Evolutionary conservation across 2,113 vertebrate species (phyloP).

Genomic region (Platysternon megacephalum): DNA sequence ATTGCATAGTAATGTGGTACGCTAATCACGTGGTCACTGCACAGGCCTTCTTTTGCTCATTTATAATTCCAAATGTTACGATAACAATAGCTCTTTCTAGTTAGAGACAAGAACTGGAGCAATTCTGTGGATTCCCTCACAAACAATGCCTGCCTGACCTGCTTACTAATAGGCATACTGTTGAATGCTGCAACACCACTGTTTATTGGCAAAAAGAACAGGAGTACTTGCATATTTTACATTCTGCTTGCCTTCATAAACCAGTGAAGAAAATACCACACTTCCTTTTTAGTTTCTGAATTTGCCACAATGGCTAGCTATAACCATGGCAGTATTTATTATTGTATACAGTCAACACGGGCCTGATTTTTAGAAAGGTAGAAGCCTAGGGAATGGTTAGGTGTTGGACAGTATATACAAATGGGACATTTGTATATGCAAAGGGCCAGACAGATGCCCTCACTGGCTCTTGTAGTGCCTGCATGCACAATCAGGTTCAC

Average conservation of each 20-base stretch:
- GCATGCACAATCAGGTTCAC: not conserved
- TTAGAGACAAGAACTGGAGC: not conserved
- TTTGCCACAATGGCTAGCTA: not conserved
- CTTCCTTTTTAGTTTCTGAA: slow-evolving; percentile 13
- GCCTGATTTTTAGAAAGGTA: not conserved
- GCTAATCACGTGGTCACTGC: not conserved
- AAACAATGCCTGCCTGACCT: not conserved
- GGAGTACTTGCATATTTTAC: not conserved
- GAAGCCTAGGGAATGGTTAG: not conserved
- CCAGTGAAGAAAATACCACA: not conserved
- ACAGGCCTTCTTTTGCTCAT: not conserved
- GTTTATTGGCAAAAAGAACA: not conserved
- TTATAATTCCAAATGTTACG: not conserved
- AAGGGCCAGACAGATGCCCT: not conserved
- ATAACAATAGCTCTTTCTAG: not conserved
- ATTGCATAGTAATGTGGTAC: not conserved
- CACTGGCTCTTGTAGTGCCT: not conserved
- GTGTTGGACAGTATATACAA: not conserved
- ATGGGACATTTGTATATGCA: not conserved
- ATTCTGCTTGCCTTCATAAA: not conserved
- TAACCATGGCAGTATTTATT: not conserved
- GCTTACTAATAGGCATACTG: not conserved
- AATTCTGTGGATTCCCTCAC: not conserved
- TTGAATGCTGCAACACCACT: not conserved
- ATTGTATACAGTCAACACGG: not conserved